phyloP scores from a whole-genome alignment of 2,113 vertebrate genomes.

The Suncus etruscus region DNA sequence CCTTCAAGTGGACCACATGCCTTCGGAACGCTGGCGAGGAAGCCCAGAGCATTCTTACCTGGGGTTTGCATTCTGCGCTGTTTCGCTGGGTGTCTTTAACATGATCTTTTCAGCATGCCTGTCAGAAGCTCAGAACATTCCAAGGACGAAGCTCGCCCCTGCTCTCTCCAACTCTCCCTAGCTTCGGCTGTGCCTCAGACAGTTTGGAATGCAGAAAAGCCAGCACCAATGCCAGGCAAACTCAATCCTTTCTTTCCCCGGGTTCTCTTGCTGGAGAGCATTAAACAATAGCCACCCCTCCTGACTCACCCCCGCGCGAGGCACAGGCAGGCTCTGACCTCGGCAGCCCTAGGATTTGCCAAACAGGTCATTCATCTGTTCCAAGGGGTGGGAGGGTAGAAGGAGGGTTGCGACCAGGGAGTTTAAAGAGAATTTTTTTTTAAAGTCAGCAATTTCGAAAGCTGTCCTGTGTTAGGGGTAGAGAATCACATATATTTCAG shows the following conservation, averaged over 20 bases:
- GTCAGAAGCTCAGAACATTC: constrained; percentile 72
- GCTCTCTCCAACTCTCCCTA: constrained; percentile 27
- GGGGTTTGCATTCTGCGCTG: constrained; percentile 84
- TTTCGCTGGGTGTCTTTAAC: constrained; percentile 79
- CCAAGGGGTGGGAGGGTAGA: constrained; percentile 44
- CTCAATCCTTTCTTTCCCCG: constrained; percentile 63
- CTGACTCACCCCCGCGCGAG: constrained; percentile 40
- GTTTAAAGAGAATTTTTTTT: constrained; percentile 52
- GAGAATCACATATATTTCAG: constrained; percentile 46
- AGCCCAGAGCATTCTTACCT: constrained; percentile 85
- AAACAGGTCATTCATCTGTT: constrained; percentile 65
- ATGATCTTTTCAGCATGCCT: constrained; percentile 83
- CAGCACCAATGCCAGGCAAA: constrained; percentile 84
- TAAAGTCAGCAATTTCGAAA: constrained; percentile 48
- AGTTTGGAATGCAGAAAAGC: constrained; percentile 90
- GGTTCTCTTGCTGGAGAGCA: constrained; percentile 77
- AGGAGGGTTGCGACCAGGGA: constrained; percentile 31
- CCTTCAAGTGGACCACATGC: background rate
- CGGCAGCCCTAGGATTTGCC: background rate
- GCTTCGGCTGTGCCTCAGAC: constrained; percentile 71
- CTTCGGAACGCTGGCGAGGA: no score
- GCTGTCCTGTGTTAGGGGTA: constrained; percentile 36
- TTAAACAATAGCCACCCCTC: constrained; percentile 84
- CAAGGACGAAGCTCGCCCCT: background rate
- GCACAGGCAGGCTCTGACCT: constrained; percentile 31